These are phyloP conservation scores for Pseudomugil gertrudae DNA, from an alignment of 2,797 vertebrate genomes.

Conservation along the genomic window DNA sequence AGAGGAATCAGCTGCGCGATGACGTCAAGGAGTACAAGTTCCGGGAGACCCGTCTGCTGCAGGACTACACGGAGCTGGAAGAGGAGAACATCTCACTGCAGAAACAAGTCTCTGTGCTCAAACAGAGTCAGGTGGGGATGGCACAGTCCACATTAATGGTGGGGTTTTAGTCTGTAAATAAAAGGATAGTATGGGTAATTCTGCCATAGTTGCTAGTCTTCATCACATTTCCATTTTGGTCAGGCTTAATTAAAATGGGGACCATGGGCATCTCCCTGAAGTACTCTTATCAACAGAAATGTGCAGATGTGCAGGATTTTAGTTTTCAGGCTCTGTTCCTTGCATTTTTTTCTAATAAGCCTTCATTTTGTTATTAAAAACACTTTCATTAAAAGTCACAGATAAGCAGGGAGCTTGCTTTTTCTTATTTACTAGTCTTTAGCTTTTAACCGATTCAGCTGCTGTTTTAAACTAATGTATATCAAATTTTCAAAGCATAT, in stretches of 20 bases:
- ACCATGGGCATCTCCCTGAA: conserved; percentile 4
- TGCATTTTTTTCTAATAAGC: background rate
- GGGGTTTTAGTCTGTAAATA: background rate
- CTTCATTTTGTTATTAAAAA: conserved; percentile 26
- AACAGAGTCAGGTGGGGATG: conserved; percentile 91
- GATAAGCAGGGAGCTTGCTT: conserved; percentile 1
- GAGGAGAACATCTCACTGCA: conserved; percentile 98
- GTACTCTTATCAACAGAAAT: conserved; percentile 1
- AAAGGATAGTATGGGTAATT: background rate
- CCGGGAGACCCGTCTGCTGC: conserved; percentile 92
- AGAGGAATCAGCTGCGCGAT: conserved; percentile 91
- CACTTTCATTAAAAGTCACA: background rate
- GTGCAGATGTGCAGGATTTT: conserved; percentile 4
- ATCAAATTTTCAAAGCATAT: conserved; percentile 22
- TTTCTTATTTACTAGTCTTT: conserved; percentile 1
- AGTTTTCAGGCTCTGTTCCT: background rate
- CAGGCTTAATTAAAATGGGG: conserved; percentile 18
- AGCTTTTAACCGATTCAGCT: conserved; percentile 11
- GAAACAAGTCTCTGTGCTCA: conserved; percentile 95
- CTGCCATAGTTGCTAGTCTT: background rate
- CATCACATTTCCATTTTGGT: conserved; percentile 9
- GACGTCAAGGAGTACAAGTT: conserved; percentile 99
- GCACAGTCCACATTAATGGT: background rate
- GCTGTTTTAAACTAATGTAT: conserved; percentile 9
- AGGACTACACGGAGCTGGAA: conserved; percentile 97